A percentile compares a stretch with the other conserved stretches of the same genome.
Conservation (phyloP, 1,140 invertebrate species). For the Mercenaria mercenaria region DNA sequence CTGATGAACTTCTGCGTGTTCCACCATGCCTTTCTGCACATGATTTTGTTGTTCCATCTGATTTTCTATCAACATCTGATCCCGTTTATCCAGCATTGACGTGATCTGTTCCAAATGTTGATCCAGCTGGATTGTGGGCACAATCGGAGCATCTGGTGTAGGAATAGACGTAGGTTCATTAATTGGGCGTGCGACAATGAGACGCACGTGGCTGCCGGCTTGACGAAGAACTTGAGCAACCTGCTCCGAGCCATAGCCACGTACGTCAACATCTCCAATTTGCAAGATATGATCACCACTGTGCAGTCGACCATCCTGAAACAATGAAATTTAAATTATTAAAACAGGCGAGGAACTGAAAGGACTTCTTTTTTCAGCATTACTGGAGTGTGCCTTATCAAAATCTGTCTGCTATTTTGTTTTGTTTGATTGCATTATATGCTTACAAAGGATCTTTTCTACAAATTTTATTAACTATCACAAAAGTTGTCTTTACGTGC, state of each 20-base stretch:
- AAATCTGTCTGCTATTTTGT: too few relatives aligned
- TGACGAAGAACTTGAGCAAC: conserved; percentile 96
- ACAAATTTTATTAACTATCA: too few relatives aligned
- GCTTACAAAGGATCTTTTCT: too few relatives aligned
- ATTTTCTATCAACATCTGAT: conserved; percentile 67
- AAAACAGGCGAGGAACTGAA: too few relatives aligned
- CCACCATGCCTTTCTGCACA: conserved; percentile 64
- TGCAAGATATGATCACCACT: conserved; percentile 98
- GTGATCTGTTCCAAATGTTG: conserved; percentile 81
- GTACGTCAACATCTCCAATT: conserved; percentile 96
- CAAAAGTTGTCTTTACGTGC: too few relatives aligned
- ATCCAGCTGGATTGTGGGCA: conserved; percentile 84
- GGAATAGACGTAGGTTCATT: conserved; percentile 76
- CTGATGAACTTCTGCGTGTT: conserved; percentile 78
- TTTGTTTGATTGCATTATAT: too few relatives aligned
- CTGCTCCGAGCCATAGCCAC: conserved; percentile 96
- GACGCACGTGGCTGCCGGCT: conserved; percentile 93
- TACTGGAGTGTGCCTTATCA: too few relatives aligned
- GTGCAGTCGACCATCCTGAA: conserved; percentile 93
- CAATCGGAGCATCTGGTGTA: conserved; percentile 81
- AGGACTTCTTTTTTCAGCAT: too few relatives aligned
- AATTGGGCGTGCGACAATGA: conserved; percentile 93
- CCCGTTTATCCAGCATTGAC: conserved; percentile 63
- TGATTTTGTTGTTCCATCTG: conserved; percentile 50
- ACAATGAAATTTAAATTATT: not conserved